Evolutionary conservation across 2,113 vertebrate genomes (phyloP), one percentile per base, ranked within the genome.

Genomic region (Phainopepla nitens): DNA sequence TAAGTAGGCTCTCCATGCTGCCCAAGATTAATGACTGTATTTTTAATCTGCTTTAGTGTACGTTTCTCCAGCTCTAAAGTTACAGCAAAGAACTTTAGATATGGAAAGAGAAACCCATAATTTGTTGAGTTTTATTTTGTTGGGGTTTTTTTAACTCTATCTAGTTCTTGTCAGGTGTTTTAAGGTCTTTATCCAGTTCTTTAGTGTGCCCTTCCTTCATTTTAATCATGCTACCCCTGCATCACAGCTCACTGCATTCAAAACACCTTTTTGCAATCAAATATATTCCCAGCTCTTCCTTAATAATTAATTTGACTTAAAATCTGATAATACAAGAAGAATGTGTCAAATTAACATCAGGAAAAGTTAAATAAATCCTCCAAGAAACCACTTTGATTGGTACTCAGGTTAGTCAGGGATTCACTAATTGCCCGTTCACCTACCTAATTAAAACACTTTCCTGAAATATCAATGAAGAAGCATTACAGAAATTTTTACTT

Each of bases 371-470:
- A 27, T 20, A 91, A 94, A 70, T 78, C 29, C 19, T 78, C 33
- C 35, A 82, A 77, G 80, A 87, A 84, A 41, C 7, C 60, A 72
- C 35, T 79, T 58, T 39, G 62, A 44, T 47, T 54, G 42, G 62
- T 94, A 72, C 57, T 81, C 33, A 29, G 31, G 8, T 94, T 88
- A 89, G 50, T 85, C 36, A 62, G 62, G 36, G 12, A 49, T 71
- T 94, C 70, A 83, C 78, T 88, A 87, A 90, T 58, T 56, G 66
- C 47, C 53, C 50, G 39, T 89, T 93, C 56, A 70, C 15, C 7
- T 49, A 79, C 11, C 31, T 89, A 81, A 86, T 89, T 83, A 86
- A 80, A 92, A 93, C 23, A 54, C 22, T 89, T 94, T 33, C 23
- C 45, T 62, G 35, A 96, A 96, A 75, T 31, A 88, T 23, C 0